These are phyloP conservation scores for Limulus polyphemus DNA, from an alignment of 2,888 invertebrate species.

Conservation along the genomic window DNA sequence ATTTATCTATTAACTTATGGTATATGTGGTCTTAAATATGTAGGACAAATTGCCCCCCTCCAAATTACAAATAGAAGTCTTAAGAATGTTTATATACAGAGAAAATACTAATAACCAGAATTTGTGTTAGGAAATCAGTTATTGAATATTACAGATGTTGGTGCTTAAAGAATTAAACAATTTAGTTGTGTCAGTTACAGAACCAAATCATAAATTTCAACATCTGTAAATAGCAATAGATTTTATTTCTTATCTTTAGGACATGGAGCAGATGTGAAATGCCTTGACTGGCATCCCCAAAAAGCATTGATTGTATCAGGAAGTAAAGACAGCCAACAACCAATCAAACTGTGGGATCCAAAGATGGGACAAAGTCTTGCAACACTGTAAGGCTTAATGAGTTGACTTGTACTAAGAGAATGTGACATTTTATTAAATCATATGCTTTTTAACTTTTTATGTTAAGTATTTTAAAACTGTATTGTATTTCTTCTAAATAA, in stretches of 20 bases:
- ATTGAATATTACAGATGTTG: too few species aligned
- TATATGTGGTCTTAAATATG: too few species aligned
- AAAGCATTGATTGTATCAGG: slow-evolving; percentile 94
- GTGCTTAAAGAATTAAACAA: too few species aligned
- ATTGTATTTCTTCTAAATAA: slow-evolving; percentile 1
- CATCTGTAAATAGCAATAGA: too few species aligned
- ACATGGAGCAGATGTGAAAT: slow-evolving; percentile 97
- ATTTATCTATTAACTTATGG: too few species aligned
- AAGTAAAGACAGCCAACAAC: slow-evolving; percentile 98
- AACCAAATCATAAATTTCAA: too few species aligned
- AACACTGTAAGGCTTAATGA: slow-evolving; percentile 46
- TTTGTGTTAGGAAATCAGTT: too few species aligned
- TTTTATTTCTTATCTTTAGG: slow-evolving; percentile 44
- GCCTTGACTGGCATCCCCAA: slow-evolving; percentile 99
- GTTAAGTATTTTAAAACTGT: not conserved
- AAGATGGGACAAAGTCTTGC: slow-evolving; percentile 88
- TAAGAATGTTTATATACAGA: too few species aligned
- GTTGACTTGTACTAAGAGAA: slow-evolving; percentile 42
- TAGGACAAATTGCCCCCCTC: too few species aligned
- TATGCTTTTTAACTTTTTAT: not conserved
- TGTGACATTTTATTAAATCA: slow-evolving; percentile 3
- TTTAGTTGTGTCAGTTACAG: too few species aligned
- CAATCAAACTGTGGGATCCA: slow-evolving; percentile 98
- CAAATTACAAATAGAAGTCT: too few species aligned
- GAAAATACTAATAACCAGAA: too few species aligned